Conservation (phyloP, 2,113 vertebrate genomes). For the Actinemys pallida region DNA sequence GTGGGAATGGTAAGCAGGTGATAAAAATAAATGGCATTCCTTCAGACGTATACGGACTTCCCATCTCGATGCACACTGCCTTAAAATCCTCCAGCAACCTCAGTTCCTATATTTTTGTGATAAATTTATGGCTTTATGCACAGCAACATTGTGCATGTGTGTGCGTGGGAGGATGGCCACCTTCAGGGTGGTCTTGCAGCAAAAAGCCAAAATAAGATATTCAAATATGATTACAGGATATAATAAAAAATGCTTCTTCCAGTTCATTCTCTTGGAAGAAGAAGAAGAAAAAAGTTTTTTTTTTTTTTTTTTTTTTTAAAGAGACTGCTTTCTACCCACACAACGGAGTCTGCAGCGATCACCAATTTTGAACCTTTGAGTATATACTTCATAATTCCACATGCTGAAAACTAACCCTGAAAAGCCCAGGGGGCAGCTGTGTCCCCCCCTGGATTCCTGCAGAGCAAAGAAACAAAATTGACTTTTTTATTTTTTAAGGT, state of each 20-base stretch:
- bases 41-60: conserved; percentile 66
- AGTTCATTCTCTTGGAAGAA: conserved; percentile 62
- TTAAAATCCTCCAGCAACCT: conserved; percentile 69
- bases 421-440: conserved; percentile 69
- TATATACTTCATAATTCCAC: conserved; percentile 72
- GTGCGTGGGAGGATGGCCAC: conserved; percentile 46
- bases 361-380: conserved; percentile 74
- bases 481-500: conserved; percentile 35
- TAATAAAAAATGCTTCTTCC: conserved; percentile 74
- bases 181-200: conserved; percentile 73
- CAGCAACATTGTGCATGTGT: conserved; percentile 61
- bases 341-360: conserved; percentile 55
- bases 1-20: conserved; percentile 58
- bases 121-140: conserved; percentile 73
- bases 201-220: conserved; percentile 69
- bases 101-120: conserved; percentile 65
- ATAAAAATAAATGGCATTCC: conserved; percentile 70
- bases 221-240: conserved; percentile 78
- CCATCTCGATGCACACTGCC: conserved; percentile 70
- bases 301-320: neutral
- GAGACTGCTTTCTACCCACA: conserved; percentile 68
- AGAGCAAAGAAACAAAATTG: conserved; percentile 56
- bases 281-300: conserved; percentile 28
- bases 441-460: conserved; percentile 59
- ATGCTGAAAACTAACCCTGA: conserved; percentile 72